These are phyloP conservation scores for Alosa alosa DNA, from an alignment of 2,113 vertebrate species.

Conservation along the genomic window DNA sequence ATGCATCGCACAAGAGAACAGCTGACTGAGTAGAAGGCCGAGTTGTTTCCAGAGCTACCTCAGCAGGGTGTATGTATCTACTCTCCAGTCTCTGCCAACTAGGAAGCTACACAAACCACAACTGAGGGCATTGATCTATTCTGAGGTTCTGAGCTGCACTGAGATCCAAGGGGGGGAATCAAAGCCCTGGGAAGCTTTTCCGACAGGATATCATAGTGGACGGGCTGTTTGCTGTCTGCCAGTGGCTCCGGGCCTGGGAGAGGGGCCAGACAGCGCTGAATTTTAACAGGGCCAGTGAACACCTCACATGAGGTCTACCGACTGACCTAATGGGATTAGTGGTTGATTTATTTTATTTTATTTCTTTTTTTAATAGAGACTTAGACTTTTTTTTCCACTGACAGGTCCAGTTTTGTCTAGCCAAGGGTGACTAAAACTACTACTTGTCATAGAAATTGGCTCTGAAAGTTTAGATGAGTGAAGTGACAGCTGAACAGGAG, in stretches of 20 bases:
- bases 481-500: too few species aligned
- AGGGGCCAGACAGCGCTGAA: background rate
- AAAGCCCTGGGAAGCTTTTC: conserved; percentile 15
- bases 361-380: background rate
- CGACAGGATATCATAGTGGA: conserved; percentile 21
- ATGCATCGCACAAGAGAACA: background rate
- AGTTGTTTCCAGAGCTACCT: background rate
- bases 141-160: background rate
- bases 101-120: conserved; percentile 10
- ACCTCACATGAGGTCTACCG: background rate
- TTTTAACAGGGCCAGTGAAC: background rate
- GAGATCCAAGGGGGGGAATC: background rate
- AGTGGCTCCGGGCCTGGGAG: background rate
- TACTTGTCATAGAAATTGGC: background rate
- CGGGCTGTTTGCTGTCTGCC: background rate
- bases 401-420: background rate
- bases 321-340: background rate
- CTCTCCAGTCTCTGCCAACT: background rate
- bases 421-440: background rate
- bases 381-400: too few species aligned
- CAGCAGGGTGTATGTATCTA: background rate
- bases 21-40: background rate
- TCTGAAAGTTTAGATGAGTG: too few species aligned
- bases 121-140: conserved; percentile 29
- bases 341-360: background rate